Conservation (phyloP, 2,113 vertebrate species). For the Rhinogobius similis region DNA sequence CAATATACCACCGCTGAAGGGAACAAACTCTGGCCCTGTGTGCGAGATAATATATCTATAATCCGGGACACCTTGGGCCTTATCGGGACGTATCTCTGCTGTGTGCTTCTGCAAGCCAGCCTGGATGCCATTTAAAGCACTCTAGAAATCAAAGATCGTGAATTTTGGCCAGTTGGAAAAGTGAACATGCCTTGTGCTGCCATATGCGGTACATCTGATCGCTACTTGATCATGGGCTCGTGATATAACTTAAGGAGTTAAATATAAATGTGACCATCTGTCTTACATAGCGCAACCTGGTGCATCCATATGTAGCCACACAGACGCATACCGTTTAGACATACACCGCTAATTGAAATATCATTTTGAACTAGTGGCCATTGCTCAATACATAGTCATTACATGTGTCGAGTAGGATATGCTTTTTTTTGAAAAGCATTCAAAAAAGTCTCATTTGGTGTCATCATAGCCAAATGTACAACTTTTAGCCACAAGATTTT, state of each 20-base stretch:
- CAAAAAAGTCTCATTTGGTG: background rate
- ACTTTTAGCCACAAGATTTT: background rate
- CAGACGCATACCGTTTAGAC: background rate
- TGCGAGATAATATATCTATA: slow-evolving; percentile 49
- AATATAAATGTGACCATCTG: slow-evolving; percentile 17
- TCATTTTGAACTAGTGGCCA: slow-evolving; percentile 54
- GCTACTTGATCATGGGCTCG: background rate
- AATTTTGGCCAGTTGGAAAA: slow-evolving; percentile 14
- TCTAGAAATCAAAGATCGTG: slow-evolving; percentile 48
- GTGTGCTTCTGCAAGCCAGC: slow-evolving; percentile 47
- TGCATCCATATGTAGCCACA: slow-evolving; percentile 3
- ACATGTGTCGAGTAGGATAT: slow-evolving; percentile 44
- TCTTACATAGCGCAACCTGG: background rate
- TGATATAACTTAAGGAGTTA: background rate
- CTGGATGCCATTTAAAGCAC: slow-evolving; percentile 48
- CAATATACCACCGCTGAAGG: slow-evolving; percentile 50
- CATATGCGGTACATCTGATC: background rate
- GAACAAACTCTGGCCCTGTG: slow-evolving; percentile 56
- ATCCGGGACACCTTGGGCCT: slow-evolving; percentile 65
- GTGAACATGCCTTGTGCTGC: background rate
- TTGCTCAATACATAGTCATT: slow-evolving; percentile 36
- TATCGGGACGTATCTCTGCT: slow-evolving; percentile 58
- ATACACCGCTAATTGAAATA: slow-evolving; percentile 47
- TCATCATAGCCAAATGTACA: background rate
- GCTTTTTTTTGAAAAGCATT: background rate